These are phyloP conservation scores for Heliconius erato DNA, from an alignment of 2,888 invertebrate genomes.

Conservation along the genomic window DNA sequence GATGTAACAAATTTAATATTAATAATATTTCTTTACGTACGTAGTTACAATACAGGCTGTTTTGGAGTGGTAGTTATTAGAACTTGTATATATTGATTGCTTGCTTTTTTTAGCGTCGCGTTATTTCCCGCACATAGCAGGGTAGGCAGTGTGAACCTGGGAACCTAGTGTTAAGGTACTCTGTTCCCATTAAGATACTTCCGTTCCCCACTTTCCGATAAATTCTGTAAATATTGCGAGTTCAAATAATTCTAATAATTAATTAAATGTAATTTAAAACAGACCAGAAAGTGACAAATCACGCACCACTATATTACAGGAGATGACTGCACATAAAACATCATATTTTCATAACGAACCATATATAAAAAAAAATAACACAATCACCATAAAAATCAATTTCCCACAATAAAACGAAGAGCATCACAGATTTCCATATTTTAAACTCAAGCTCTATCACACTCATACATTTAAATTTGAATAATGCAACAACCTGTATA, in stretches of 20 bases:
- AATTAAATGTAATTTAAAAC: background rate
- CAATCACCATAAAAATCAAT: background rate
- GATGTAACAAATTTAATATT: conserved; percentile 84
- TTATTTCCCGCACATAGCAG: no score
- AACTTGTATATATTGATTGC: background rate
- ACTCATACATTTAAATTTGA: conserved; percentile 13
- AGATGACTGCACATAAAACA: background rate
- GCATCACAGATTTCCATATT: conserved; percentile 1
- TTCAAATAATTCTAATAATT: no score
- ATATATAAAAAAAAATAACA: conserved; percentile 1
- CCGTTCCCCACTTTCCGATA: no score
- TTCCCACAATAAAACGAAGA: conserved; percentile 6
- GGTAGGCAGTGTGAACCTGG: no score
- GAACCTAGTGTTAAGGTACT: no score
- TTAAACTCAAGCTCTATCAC: background rate
- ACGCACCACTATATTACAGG: background rate
- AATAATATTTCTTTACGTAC: conserved; percentile 75
- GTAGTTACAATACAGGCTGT: conserved; percentile 39
- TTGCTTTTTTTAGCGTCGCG: no score
- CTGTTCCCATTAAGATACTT: no score
- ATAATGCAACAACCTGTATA: conserved; percentile 64
- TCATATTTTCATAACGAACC: background rate
- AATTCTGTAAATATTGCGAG: no score
- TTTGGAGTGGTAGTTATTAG: background rate
- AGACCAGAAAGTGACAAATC: background rate